Conservation (phyloP, 2,888 invertebrate species). For the Andrena camellia region DNA sequence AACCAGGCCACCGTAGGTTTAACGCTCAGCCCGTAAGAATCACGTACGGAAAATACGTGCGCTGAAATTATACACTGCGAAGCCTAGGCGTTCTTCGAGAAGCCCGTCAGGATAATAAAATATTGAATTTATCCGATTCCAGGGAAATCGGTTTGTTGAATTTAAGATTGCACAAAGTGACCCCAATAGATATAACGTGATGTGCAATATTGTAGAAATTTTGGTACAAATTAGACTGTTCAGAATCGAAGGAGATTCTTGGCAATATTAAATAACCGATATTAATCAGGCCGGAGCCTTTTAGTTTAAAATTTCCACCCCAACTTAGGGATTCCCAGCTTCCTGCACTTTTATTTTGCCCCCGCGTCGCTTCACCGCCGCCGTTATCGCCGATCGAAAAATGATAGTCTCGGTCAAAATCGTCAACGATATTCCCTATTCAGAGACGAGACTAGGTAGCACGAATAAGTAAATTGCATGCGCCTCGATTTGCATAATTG, state of each 20-base stretch:
- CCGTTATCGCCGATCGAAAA: conserved; percentile 23
- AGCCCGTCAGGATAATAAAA: conserved; percentile 43
- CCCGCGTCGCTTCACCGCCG: not conserved
- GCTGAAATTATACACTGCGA: conserved; percentile 54
- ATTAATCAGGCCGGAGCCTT: not conserved
- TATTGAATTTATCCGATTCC: conserved; percentile 41
- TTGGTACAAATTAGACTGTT: not conserved
- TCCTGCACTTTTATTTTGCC: not conserved
- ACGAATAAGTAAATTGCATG: conserved; percentile 51
- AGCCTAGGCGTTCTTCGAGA: conserved; percentile 24
- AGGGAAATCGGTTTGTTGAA: conserved; percentile 38
- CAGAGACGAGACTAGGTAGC: not conserved
- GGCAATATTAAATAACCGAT: not conserved
- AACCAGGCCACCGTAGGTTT: conserved; percentile 53
- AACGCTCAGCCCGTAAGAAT: conserved; percentile 52
- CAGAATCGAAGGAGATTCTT: not conserved
- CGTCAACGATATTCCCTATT: not conserved
- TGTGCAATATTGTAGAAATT: not conserved
- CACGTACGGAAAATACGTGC: conserved; percentile 61
- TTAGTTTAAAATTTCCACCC: not conserved
- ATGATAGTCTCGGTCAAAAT: conserved; percentile 12
- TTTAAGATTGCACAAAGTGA: conserved; percentile 29
- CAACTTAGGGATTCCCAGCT: not conserved
- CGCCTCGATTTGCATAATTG: conserved; percentile 60
- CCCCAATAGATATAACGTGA: not conserved